Percentiles rank a stretch among this genome's conserved stretches.
These are phyloP conservation scores for Pseudonaja textilis DNA, from an alignment of 2,113 vertebrate species.

Conservation along the genomic window DNA sequence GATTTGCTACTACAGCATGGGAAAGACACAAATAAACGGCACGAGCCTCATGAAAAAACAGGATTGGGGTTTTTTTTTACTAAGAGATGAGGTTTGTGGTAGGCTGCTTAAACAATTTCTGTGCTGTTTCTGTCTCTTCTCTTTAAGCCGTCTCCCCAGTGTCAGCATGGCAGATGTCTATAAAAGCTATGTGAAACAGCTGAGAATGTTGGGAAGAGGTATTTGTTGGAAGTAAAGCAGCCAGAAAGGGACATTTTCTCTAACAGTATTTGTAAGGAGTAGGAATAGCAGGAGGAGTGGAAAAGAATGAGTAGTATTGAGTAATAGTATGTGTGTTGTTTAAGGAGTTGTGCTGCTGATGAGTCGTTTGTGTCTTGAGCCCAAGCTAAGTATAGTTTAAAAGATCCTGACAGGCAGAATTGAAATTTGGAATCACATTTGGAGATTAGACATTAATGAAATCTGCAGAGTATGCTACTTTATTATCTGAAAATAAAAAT, in stretches of 20 bases:
- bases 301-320: background rate
- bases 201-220: background rate
- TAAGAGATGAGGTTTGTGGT: background rate
- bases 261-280: background rate
- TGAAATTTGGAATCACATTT: background rate
- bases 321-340: background rate
- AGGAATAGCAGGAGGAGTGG: background rate
- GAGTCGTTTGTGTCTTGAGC: background rate
- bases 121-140: background rate
- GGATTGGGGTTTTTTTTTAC: background rate
- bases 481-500: background rate
- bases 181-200: background rate
- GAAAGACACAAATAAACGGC: background rate
- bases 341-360: background rate
- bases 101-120: background rate
- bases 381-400: background rate
- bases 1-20: background rate
- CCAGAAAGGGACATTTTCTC: background rate
- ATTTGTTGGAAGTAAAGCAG: no score
- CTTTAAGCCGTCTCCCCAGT: background rate
- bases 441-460: background rate
- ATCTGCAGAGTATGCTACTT: background rate
- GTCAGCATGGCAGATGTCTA: background rate
- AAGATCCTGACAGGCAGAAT: background rate
- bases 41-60: background rate